phyloP scores from a whole-genome alignment of 2,113 vertebrate species.

The Dromiciops gliroides region DNA sequence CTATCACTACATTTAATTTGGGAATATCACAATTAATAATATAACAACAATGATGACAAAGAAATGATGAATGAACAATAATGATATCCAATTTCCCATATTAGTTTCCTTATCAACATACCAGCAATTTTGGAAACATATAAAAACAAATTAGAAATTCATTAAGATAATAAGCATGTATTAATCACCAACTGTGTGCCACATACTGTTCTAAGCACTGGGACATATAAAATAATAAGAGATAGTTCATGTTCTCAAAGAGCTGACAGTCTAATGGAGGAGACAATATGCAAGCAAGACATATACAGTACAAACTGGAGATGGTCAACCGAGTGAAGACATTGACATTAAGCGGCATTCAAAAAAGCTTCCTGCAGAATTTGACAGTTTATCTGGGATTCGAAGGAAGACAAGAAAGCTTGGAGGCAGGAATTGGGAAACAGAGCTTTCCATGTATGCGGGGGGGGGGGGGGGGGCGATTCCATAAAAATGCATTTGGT shows the following conservation, averaged over 20 bases:
- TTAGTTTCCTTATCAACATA: slow-evolving; percentile 12
- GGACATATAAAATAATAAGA: neutral
- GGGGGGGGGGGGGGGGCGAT: too few species aligned
- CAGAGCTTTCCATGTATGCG: neutral
- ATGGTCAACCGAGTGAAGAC: neutral
- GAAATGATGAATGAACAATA: neutral
- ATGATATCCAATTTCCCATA: neutral
- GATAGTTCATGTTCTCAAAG: neutral
- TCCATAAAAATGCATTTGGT: neutral
- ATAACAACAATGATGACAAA: slow-evolving; percentile 18
- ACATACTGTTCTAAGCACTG: neutral
- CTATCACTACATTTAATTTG: neutral
- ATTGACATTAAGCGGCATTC: neutral
- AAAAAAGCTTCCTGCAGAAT: neutral
- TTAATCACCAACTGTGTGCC: neutral
- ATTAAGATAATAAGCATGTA: neutral
- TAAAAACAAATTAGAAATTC: slow-evolving; percentile 12
- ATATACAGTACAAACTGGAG: neutral
- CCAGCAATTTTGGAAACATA: slow-evolving; percentile 30
- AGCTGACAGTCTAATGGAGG: neutral
- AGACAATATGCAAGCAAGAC: neutral
- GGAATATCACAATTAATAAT: neutral
- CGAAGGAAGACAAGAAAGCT: neutral
- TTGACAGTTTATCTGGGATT: too few species aligned
- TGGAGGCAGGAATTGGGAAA: neutral